Evolutionary conservation across 2,797 vertebrate genomes (phyloP).

Genomic region (Etheostoma perlongum): DNA sequence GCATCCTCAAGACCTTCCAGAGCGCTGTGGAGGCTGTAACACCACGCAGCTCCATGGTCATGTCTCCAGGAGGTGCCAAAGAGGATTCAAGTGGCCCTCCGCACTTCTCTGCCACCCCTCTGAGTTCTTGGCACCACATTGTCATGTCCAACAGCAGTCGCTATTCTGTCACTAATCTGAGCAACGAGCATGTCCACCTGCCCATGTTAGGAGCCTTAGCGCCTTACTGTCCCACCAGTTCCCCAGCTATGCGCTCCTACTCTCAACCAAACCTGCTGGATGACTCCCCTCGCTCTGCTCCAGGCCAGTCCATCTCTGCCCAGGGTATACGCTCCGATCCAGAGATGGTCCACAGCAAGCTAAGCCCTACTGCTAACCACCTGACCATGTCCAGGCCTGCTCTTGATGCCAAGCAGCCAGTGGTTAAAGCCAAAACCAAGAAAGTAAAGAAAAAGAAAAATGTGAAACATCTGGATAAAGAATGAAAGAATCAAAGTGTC

Average conservation of each 20-base stretch:
- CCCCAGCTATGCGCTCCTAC: slow-evolving; percentile 78
- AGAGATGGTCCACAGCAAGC: slow-evolving; percentile 68
- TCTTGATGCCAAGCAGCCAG: slow-evolving; percentile 63
- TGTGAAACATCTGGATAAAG: slow-evolving; percentile 66
- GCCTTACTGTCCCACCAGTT: slow-evolving; percentile 65
- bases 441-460: slow-evolving; percentile 82
- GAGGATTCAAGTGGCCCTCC: slow-evolving; percentile 81
- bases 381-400: slow-evolving; percentile 86
- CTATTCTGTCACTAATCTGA: slow-evolving; percentile 82
- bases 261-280: slow-evolving; percentile 84
- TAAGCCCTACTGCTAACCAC: slow-evolving; percentile 71
- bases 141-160: slow-evolving; percentile 84
- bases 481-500: slow-evolving; percentile 37
- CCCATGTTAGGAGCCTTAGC: slow-evolving; percentile 65
- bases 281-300: slow-evolving; percentile 45
- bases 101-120: slow-evolving; percentile 85
- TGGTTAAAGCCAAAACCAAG: slow-evolving; percentile 66
- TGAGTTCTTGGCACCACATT: slow-evolving; percentile 88
- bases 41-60: slow-evolving; percentile 84
- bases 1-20: slow-evolving; percentile 89
- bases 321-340: slow-evolving; percentile 71
- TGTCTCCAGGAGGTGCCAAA: slow-evolving; percentile 81
- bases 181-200: slow-evolving; percentile 78
- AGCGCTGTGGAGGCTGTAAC: slow-evolving; percentile 86
- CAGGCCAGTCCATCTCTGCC: slow-evolving; percentile 74